Base-by-base conservation (phyloP, 2,888 invertebrate species). In the Drosophila colorata region DNA sequence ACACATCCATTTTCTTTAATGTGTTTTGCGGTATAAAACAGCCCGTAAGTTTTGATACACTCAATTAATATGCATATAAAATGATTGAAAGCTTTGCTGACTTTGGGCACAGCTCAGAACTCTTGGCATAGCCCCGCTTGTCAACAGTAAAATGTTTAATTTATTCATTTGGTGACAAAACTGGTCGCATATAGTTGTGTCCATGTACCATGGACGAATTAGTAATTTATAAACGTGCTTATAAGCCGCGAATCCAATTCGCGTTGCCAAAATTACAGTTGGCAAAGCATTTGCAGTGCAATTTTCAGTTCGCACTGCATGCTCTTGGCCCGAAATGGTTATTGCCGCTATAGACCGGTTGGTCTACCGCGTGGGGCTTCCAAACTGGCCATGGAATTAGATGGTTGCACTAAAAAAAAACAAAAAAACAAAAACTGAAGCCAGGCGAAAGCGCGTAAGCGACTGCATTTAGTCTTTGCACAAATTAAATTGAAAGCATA, bases 191-290 rank as follows among this genome's bases (percentile, higher is more conserved):
- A 18, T 28, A 38, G 38, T 46, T 14, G 25, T 37, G 41, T 44
- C 49, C 56, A 49, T 37, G 56, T 58, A 51, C 52, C 75, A 67
- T 58, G 58, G 67, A 58, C 70, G 87, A 66, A 85, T 87, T 72
- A 81, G 85, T 84, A 87, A 82, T 87, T 82, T 87, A 82, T 82
- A 82, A 81, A 82, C 82, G 85, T 81, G 87, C 81, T 74, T 66
- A 81, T 84, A 87, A 81, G 78, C 81, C 85, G 75, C 81, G 87
- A 87, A 74, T 87, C 82, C 82, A 85, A 81, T 86, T 79, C 83
- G 73, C 76, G 37, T 60, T 56, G 52, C 58, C 67, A 25, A 71
- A 71, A 74, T 76, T 76, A 66, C 71, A 52, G 53, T 77, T 76
- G 46, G 44, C 65, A 52, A 31, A 52, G 53, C 69, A 69, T 74